A percentile compares a stretch with the other conserved stretches of the same genome.
These are phyloP conservation scores for Smittia aterrima DNA, from an alignment of 2,888 invertebrate species.

Conservation along the genomic window DNA sequence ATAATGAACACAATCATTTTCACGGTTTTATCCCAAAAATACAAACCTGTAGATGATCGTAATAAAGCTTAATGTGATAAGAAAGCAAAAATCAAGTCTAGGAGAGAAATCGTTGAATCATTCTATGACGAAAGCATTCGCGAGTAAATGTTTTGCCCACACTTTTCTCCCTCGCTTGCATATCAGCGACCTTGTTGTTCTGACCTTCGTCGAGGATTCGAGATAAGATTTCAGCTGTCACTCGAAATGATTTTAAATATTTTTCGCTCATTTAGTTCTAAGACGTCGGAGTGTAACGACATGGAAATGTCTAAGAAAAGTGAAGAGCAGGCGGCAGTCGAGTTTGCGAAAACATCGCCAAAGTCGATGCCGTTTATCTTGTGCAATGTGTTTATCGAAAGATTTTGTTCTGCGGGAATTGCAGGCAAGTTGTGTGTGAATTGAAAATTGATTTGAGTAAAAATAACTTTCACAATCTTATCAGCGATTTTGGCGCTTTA, in stretches of 20 bases:
- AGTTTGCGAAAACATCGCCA: not conserved
- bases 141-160: no score
- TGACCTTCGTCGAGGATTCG: not conserved
- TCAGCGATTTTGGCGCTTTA: slow-evolving; percentile 75
- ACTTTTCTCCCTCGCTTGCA: no score
- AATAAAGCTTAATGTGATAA: no score
- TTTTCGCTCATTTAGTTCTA: not conserved
- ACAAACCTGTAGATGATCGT: no score
- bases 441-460: not conserved
- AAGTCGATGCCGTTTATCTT: not conserved
- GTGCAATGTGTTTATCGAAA: not conserved
- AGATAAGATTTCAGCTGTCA: not conserved
- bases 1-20: not conserved
- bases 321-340: not conserved
- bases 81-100: no score
- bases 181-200: not conserved
- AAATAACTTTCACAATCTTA: not conserved
- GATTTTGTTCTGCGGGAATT: not conserved
- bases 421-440: not conserved
- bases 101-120: no score
- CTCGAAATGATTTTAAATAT: not conserved
- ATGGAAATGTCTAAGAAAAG: not conserved
- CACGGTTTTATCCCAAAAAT: no score
- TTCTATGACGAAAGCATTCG: no score
- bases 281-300: not conserved